Percentiles rank a stretch among this genome's conserved stretches.
phyloP scores from a whole-genome alignment of 2,113 vertebrate genomes.

The Sakesphorus luctuosus region DNA sequence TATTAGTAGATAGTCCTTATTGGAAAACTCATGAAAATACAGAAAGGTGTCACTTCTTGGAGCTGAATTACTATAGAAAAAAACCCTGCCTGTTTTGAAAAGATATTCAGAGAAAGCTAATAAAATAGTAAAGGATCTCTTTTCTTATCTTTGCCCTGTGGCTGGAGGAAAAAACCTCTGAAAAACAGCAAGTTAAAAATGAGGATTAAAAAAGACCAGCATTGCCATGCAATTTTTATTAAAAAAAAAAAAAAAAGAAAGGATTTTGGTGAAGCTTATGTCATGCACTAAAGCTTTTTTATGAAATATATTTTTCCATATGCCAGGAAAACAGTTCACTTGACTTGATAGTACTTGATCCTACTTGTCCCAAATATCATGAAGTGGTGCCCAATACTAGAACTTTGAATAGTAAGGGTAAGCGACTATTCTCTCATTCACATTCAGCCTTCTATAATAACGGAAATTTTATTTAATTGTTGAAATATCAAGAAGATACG shows the following conservation, averaged over 20 bases:
- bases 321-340: neutral
- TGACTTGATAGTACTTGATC: neutral
- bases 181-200: neutral
- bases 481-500: neutral
- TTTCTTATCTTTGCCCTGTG: neutral
- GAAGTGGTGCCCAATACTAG: neutral
- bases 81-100: neutral
- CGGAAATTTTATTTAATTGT: neutral
- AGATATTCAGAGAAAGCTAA: neutral
- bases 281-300: neutral
- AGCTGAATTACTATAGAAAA: neutral
- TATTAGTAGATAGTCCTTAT: neutral
- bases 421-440: neutral
- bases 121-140: neutral
- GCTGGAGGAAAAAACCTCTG: neutral
- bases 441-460: neutral
- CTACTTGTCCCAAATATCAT: neutral
- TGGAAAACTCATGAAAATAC: neutral
- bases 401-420: neutral
- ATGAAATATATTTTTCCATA: neutral
- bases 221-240: neutral
- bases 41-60: neutral
- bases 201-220: neutral
- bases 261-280: neutral
- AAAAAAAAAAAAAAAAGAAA: neutral